These are phyloP conservation scores for Spheniscus mendiculus DNA, from an alignment of 2,113 vertebrate species.

Conservation along the genomic window DNA sequence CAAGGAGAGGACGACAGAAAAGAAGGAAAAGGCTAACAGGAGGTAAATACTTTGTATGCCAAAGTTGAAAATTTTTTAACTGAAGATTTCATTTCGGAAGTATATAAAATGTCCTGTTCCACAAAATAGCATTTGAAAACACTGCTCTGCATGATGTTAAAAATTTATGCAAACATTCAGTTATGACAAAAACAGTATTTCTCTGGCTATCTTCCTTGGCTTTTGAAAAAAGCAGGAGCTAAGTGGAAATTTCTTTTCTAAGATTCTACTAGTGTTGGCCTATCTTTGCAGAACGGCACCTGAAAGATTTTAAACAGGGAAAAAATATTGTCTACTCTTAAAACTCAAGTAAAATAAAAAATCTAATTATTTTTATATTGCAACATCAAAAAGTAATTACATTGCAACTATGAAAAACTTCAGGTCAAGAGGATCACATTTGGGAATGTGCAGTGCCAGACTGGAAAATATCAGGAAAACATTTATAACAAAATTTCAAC, in stretches of 20 bases:
- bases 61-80: neutral
- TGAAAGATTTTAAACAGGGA: neutral
- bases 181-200: neutral
- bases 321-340: neutral
- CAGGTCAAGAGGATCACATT: neutral
- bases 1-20: neutral
- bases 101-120: neutral
- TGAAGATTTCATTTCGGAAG: neutral
- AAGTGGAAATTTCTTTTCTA: neutral
- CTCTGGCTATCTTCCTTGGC: neutral
- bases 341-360: neutral
- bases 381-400: neutral
- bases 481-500: neutral
- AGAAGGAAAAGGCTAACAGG: neutral
- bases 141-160: neutral
- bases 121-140: neutral
- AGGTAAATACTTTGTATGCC: neutral
- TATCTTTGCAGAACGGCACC: neutral
- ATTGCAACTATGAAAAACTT: neutral
- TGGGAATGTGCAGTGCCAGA: neutral
- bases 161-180: neutral
- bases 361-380: neutral
- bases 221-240: neutral
- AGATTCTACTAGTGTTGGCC: neutral
- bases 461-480: neutral